Evolutionary conservation across 1,140 invertebrate species (phyloP), one percentile per base, ranked within the genome.

Genomic region (Formica exsecta): DNA sequence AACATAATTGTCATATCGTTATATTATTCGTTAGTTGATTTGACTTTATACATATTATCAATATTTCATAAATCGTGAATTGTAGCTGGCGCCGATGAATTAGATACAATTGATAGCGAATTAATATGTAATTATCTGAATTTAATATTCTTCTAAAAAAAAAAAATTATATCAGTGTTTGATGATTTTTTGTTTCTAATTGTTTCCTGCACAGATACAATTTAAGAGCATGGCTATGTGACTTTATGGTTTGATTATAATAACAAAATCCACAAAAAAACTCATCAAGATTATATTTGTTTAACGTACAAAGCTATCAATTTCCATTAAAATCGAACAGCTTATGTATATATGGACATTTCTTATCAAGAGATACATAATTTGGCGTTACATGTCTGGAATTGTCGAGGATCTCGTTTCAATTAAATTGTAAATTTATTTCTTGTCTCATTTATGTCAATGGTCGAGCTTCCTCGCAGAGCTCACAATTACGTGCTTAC

Each of bases 401-500:
- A 81, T 59, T 41, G 54, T 22, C 13, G 16, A 38, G n/a, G 38
- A 48, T 29, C 48, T 51, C 19, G 7, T 79, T 85, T 79, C 66
- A 16, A 61, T 66, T 57, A 54, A 54, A 41, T 11, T 25, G 32
- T 32, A 38, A 32, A 62, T 54, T 81, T 81, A 81, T 71, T 68
- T 86, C 57, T 70, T 75, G 19, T 76, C 48, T 65, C 62, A 74
- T 75, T 83, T 44, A 73, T 71, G 19, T 44, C 77, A 66, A 36
- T 59, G 54, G 8, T 54, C 25, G 38, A 41, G 25, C 38, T 57
- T 38, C 16, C 51, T 81, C 44, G 44, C 62, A 29, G 32, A 65
- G 25, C 13, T 71, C 38, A 81, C 79, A 81, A 81, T 81, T 81
- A 61, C 36, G 29, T 57, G 64, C 32, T 65, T 70, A 80, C 22